A percentile compares a stretch with the other conserved stretches of the same genome.
phyloP scores from a whole-genome alignment of 2,888 invertebrate species.

The Dyspetes luteomarginatus region DNA sequence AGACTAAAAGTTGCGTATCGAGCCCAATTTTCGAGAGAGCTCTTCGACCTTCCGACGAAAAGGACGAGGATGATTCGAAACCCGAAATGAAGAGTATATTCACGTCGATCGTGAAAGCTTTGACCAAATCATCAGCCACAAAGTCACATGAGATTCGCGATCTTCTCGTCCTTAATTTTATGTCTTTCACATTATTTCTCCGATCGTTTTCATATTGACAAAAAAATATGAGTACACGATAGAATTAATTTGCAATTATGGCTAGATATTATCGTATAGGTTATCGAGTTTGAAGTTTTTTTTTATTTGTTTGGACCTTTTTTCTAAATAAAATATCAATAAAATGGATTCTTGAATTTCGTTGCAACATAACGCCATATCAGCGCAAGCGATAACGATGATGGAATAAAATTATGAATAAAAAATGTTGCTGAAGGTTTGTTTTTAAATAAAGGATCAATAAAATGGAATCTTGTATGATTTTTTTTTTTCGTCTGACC shows the following conservation, averaged over 20 bases:
- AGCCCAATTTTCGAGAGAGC: slow-evolving; percentile 62
- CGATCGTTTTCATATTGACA: not conserved
- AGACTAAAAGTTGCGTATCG: slow-evolving; percentile 62
- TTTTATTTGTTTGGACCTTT: not conserved
- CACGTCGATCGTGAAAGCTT: slow-evolving; percentile 55
- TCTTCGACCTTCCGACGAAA: slow-evolving; percentile 40
- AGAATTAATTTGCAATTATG: slow-evolving; percentile 21
- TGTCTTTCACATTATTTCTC: slow-evolving; percentile 6
- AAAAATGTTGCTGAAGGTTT: too few relatives aligned
- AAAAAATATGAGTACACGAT: not conserved
- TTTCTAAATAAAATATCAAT: slow-evolving; percentile 14
- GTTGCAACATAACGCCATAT: slow-evolving; percentile 5
- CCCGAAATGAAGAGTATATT: slow-evolving; percentile 48
- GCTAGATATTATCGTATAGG: not conserved
- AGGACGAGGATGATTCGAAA: slow-evolving; percentile 21
- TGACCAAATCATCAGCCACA: slow-evolving; percentile 60
- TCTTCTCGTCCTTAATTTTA: not conserved
- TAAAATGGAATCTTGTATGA: too few relatives aligned
- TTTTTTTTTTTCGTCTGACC: too few relatives aligned
- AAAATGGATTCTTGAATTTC: slow-evolving; percentile 33
- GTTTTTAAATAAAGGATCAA: slow-evolving; percentile 1
- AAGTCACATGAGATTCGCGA: not conserved
- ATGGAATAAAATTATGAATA: slow-evolving; percentile 42
- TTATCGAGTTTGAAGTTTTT: slow-evolving; percentile 9
- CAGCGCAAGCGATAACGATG: slow-evolving; percentile 24